Conservation (phyloP, 2,113 vertebrate species). For the Ellobius talpinus region DNA sequence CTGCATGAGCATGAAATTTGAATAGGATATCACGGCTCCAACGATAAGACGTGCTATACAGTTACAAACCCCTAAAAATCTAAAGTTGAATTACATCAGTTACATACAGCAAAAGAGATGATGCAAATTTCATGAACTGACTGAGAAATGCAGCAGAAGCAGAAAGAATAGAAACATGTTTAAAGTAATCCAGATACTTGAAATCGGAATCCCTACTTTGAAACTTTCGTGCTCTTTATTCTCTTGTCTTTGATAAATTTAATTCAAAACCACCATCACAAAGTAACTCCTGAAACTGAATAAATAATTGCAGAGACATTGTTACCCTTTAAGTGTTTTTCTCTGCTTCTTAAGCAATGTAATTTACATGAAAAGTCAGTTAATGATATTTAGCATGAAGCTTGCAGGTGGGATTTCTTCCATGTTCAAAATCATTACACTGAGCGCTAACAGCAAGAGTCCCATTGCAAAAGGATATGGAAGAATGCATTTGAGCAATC, state of each 20-base stretch:
- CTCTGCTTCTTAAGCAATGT: background rate
- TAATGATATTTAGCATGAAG: background rate
- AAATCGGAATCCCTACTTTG: conserved; percentile 2
- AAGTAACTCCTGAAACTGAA: background rate
- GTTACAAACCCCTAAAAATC: background rate
- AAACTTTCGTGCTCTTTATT: background rate
- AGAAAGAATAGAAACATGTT: background rate
- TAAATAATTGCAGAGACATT: background rate
- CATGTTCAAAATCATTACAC: background rate
- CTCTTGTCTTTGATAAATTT: background rate
- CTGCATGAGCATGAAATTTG: background rate
- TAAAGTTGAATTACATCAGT: background rate
- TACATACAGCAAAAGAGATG: background rate
- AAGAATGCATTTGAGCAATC: background rate
- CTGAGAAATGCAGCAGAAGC: background rate
- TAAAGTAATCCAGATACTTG: background rate
- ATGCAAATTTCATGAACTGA: background rate
- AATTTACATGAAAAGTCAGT: background rate
- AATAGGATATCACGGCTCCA: background rate
- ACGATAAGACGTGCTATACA: background rate
- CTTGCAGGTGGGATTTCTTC: background rate
- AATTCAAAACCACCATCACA: background rate
- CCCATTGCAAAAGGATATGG: background rate
- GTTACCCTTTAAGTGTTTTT: background rate
- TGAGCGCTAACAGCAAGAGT: background rate